Conservation (phyloP, 2,113 vertebrate genomes). For the Sebastes fasciatus region DNA sequence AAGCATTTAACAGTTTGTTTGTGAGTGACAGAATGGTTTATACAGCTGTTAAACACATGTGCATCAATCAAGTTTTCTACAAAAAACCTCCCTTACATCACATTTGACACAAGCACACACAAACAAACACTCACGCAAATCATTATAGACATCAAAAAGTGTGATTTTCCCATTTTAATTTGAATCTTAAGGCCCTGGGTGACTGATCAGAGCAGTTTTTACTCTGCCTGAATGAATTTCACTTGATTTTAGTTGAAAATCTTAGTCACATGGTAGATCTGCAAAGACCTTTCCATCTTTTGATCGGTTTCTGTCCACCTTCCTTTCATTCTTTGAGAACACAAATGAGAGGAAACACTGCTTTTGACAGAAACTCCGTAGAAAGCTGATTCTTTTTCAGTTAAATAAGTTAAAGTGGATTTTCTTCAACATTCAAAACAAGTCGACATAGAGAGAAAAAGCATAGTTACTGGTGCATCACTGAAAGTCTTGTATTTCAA, state of each 20-base stretch:
- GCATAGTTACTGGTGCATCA: neutral
- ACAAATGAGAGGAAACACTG: neutral
- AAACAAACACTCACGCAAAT: neutral
- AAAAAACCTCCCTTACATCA: conserved; percentile 26
- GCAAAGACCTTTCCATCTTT: neutral
- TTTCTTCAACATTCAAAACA: conserved; percentile 32
- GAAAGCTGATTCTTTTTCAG: conserved; percentile 3
- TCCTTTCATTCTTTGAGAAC: neutral
- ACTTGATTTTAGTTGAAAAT: neutral
- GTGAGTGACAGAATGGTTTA: conserved; percentile 31
- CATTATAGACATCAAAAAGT: neutral
- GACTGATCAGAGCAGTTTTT: neutral
- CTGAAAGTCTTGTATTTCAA: neutral
- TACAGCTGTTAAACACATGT: conserved; percentile 29
- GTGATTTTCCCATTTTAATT: conserved; percentile 4
- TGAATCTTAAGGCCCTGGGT: neutral
- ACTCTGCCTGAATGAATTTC: neutral
- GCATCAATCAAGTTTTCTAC: conserved; percentile 48
- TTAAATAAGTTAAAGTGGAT: conserved; percentile 17
- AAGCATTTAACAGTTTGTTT: neutral
- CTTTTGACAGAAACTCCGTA: neutral
- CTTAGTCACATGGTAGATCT: neutral
- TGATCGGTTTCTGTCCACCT: neutral
- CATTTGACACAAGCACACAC: conserved; percentile 45
- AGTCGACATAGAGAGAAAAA: conserved; percentile 12